Conservation (phyloP, 2,797 vertebrate species). For the Caiman crocodilus region DNA sequence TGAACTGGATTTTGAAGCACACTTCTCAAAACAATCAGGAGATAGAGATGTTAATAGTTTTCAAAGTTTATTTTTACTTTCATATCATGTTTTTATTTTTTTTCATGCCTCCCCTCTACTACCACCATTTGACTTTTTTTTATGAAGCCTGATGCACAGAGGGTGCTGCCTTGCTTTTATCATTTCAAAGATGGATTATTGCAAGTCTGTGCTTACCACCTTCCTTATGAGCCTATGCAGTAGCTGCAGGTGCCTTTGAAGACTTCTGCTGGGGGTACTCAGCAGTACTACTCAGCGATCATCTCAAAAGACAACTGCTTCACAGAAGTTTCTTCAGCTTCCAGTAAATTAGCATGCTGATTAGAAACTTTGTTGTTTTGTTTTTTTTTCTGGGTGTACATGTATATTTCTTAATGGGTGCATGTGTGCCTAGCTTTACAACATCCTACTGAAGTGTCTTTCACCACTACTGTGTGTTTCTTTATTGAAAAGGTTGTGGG, state of each 20-base stretch:
- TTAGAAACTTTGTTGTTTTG: not conserved
- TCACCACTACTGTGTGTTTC: not conserved
- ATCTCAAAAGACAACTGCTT: slow-evolving; percentile 19
- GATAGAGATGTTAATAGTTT: not conserved
- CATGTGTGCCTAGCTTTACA: not conserved
- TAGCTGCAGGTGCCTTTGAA: slow-evolving; percentile 32
- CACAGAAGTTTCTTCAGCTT: not conserved
- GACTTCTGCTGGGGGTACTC: not conserved
- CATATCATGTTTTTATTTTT: not conserved
- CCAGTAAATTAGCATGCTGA: not conserved
- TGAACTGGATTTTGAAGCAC: not conserved
- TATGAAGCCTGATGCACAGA: not conserved
- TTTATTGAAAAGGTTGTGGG: not conserved
- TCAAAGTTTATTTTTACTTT: not conserved
- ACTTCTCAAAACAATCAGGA: not conserved
- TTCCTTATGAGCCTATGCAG: not conserved
- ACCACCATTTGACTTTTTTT: not conserved
- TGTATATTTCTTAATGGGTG: not conserved
- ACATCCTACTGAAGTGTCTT: not conserved
- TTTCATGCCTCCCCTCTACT: not conserved
- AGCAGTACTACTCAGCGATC: not conserved
- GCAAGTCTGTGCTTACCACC: slow-evolving; percentile 10
- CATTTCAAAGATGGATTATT: slow-evolving; percentile 22
- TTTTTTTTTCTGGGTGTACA: not conserved
- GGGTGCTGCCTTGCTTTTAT: slow-evolving; percentile 25